Evolutionary conservation across 2,888 invertebrate species (phyloP).

Genomic region (Cistogaster globosa): DNA sequence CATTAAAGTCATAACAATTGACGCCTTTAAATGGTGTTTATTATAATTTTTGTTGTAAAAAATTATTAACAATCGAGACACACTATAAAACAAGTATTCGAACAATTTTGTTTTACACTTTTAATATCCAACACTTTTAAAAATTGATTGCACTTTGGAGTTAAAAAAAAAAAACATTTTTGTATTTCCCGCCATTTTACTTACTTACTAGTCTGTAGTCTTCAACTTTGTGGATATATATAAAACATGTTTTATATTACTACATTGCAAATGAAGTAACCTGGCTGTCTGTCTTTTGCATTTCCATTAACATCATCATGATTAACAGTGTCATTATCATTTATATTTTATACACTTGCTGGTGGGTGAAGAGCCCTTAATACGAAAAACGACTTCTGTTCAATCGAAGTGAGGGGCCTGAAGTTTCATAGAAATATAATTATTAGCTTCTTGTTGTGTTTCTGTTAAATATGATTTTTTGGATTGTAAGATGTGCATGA

Average conservation of each 20-base stretch:
- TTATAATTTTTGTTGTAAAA: slow-evolving; percentile 1
- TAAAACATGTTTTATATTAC: slow-evolving; percentile 18
- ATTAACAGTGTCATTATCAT: background rate
- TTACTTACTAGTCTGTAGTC: background rate
- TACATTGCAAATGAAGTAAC: slow-evolving; percentile 48
- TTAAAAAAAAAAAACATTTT: background rate
- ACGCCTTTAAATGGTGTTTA: background rate
- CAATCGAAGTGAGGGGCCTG: slow-evolving; percentile 9
- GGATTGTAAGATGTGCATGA: slow-evolving; percentile 37
- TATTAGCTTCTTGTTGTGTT: slow-evolving; percentile 46
- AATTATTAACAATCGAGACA: background rate
- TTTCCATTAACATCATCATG: slow-evolving; percentile 11
- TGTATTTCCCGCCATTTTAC: background rate
- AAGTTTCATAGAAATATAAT: slow-evolving; percentile 7
- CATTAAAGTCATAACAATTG: background rate
- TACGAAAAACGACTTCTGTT: background rate
- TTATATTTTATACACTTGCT: background rate
- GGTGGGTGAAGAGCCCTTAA: background rate
- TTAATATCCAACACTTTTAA: slow-evolving; percentile 27
- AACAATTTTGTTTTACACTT: slow-evolving; percentile 31
- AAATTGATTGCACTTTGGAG: slow-evolving; percentile 13
- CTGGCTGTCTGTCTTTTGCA: slow-evolving; percentile 21
- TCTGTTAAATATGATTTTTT: slow-evolving; percentile 9
- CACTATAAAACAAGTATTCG: slow-evolving; percentile 32
- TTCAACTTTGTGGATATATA: background rate